phyloP scores from a whole-genome alignment of 2,888 invertebrate species.

The Dicyrtomina minuta region DNA sequence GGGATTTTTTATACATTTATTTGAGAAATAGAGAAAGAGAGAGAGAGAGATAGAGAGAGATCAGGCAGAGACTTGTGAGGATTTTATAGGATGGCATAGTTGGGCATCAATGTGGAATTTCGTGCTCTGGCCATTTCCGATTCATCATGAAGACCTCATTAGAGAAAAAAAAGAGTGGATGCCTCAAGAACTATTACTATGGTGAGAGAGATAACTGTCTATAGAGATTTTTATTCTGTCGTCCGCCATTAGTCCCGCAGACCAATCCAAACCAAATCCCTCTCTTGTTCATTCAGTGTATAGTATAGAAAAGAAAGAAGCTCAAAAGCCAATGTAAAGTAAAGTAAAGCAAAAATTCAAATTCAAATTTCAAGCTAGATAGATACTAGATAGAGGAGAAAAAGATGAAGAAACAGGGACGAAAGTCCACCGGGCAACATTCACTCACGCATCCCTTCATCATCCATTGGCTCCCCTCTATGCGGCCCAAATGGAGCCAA shows the following conservation, averaged over 20 bases:
- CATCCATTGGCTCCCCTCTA: constrained; percentile 31
- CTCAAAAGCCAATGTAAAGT: too few relatives aligned
- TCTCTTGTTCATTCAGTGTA: too few relatives aligned
- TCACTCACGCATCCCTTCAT: constrained; percentile 37
- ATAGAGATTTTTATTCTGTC: too few relatives aligned
- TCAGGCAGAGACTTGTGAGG: background rate
- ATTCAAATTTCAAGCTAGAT: too few relatives aligned
- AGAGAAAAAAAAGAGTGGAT: background rate
- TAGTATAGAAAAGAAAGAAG: too few relatives aligned
- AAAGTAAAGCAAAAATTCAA: too few relatives aligned
- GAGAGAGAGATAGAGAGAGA: background rate
- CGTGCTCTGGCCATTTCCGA: constrained; percentile 31
- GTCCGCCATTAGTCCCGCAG: too few relatives aligned
- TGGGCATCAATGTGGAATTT: constrained; percentile 12
- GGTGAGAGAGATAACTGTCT: constrained; percentile 1
- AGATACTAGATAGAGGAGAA: too few relatives aligned
- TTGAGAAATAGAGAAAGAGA: background rate
- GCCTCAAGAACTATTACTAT: background rate
- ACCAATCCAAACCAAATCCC: too few relatives aligned
- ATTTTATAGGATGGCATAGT: background rate
- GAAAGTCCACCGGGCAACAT: constrained; percentile 39
- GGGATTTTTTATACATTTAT: background rate
- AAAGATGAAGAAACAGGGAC: constrained; percentile 37
- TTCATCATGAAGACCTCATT: constrained; percentile 35
- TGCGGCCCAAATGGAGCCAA: constrained; percentile 32